Conservation (phyloP, 1,140 invertebrate species). For the Cotesia typhae region DNA sequence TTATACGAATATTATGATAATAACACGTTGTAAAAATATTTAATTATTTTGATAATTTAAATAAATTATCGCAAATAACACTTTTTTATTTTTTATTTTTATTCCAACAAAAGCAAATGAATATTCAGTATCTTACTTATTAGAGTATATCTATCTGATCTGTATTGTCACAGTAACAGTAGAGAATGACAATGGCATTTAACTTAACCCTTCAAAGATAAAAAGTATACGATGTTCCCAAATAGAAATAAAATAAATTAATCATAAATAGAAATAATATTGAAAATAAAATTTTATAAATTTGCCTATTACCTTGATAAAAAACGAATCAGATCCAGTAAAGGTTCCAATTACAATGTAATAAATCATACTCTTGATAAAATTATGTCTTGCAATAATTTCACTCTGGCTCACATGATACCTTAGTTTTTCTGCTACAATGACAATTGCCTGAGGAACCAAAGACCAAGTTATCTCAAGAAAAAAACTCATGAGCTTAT, state of each 20-base stretch:
- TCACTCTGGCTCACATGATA: constrained; percentile 7
- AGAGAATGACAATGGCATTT: no score
- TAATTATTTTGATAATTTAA: background rate
- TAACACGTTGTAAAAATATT: background rate
- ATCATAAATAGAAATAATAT: no score
- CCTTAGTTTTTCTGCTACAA: constrained; percentile 1
- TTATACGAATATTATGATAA: background rate
- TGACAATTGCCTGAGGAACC: constrained; percentile 31
- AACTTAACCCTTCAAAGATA: no score
- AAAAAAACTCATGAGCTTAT: constrained; percentile 44
- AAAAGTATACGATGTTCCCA: no score
- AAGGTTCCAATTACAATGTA: background rate
- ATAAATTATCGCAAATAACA: background rate
- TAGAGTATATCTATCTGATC: no score
- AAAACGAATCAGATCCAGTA: background rate
- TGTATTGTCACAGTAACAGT: no score
- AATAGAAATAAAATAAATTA: no score
- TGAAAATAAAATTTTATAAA: no score
- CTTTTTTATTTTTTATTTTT: no score
- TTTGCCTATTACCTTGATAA: background rate
- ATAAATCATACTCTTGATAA: background rate
- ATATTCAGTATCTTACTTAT: no score
- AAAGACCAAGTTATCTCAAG: constrained; percentile 37
- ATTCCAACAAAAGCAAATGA: no score
- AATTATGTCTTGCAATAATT: background rate